These are phyloP conservation scores for Aphodius granarius DNA, from an alignment of 2,888 invertebrate genomes.

Conservation along the genomic window DNA sequence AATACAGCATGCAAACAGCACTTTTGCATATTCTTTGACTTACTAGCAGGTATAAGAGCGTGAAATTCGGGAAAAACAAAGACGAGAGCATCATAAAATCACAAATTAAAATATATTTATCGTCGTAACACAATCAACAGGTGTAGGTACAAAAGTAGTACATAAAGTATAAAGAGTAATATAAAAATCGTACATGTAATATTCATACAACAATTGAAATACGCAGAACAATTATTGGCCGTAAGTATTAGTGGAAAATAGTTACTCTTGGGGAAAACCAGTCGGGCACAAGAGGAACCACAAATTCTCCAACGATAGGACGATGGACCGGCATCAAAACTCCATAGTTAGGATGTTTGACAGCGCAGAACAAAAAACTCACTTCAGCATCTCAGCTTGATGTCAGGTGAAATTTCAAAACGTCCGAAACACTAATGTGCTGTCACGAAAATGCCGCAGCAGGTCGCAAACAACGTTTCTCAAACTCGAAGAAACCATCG, in stretches of 20 bases:
- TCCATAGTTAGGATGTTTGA: not conserved
- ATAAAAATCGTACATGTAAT: too few species aligned
- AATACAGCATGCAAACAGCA: too few species aligned
- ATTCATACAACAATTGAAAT: not conserved
- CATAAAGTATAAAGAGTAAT: not conserved
- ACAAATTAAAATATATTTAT: not conserved
- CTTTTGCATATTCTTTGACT: too few species aligned
- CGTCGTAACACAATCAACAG: not conserved
- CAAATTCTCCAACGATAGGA: not conserved
- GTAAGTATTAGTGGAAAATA: not conserved
- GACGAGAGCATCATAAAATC: not conserved
- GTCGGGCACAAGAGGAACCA: not conserved
- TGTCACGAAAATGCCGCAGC: conserved; percentile 8
- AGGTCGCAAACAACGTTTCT: not conserved
- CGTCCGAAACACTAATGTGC: conserved; percentile 14
- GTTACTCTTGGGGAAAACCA: not conserved
- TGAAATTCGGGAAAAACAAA: not conserved
- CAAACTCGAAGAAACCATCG: not conserved
- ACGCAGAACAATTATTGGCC: not conserved
- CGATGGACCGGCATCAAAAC: not conserved
- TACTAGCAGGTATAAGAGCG: not conserved
- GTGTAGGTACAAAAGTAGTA: not conserved
- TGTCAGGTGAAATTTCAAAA: not conserved
- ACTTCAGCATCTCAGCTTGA: not conserved
- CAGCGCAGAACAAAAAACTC: not conserved